Evolutionary conservation across 2,113 vertebrate species (phyloP).

Genomic region (Pao palembangensis): DNA sequence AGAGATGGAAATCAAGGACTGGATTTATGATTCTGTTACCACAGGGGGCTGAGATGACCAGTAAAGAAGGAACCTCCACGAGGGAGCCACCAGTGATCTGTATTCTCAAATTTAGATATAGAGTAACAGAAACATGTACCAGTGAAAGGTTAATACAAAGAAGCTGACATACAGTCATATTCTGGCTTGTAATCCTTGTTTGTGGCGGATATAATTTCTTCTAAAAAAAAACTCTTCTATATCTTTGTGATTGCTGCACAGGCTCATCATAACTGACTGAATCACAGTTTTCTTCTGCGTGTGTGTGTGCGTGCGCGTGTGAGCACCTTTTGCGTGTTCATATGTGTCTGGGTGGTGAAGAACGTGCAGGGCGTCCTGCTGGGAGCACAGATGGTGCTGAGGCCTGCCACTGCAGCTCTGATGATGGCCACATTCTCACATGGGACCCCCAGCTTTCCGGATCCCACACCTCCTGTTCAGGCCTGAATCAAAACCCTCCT

Average conservation of each 20-base stretch:
- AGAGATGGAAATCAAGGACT: background rate
- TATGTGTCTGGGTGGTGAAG: constrained; percentile 67
- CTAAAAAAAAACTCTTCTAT: too few relatives aligned
- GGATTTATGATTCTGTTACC: background rate
- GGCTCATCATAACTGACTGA: constrained; percentile 41
- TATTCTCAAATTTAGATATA: too few relatives aligned
- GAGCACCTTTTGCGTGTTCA: constrained; percentile 68
- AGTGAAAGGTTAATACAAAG: too few relatives aligned
- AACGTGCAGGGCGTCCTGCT: constrained; percentile 65
- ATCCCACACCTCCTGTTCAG: constrained; percentile 73
- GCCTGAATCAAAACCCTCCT: constrained; percentile 40
- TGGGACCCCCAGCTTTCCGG: constrained; percentile 74
- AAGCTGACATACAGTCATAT: too few relatives aligned
- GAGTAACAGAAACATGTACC: too few relatives aligned
- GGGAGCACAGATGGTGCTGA: constrained; percentile 76
- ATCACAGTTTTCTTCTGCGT: constrained; percentile 22
- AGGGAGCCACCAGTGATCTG: too few relatives aligned
- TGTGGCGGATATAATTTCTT: too few relatives aligned
- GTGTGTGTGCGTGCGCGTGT: background rate
- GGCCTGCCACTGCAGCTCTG: constrained; percentile 64
- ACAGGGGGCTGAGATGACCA: constrained; percentile 18
- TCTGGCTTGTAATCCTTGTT: too few relatives aligned
- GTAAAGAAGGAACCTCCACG: background rate
- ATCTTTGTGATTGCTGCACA: constrained; percentile 25
- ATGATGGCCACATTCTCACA: constrained; percentile 77